Percentiles rank a stretch among this genome's conserved stretches.
Conservation (phyloP, 2,113 vertebrate genomes). For the Calyptommatus sinebrachiatus region DNA sequence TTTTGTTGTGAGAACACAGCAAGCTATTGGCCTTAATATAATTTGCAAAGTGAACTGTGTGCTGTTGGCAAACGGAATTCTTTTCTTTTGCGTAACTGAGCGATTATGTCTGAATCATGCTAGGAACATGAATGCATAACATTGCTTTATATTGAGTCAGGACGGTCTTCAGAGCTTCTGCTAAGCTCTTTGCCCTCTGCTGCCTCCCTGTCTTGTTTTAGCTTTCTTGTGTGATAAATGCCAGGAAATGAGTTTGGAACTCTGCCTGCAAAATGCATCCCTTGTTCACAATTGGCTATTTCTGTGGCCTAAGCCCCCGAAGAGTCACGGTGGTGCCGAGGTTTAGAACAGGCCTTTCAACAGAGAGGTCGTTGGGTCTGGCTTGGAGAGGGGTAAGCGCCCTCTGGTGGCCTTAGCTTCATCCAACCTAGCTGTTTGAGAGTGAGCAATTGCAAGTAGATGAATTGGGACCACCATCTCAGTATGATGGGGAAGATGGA, state of each 20-base stretch:
- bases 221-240: too few species aligned
- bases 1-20: neutral
- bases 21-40: neutral
- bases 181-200: neutral
- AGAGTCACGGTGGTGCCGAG: too few species aligned
- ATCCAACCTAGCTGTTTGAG: too few species aligned
- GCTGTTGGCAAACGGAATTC: neutral
- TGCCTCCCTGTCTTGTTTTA: too few species aligned
- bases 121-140: neutral
- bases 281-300: neutral
- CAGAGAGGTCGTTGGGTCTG: too few species aligned
- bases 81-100: neutral
- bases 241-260: neutral
- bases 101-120: neutral
- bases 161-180: neutral
- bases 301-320: too few species aligned
- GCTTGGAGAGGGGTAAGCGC: too few species aligned
- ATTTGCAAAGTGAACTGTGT: neutral
- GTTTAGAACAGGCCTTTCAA: too few species aligned
- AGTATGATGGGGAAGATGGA: too few species aligned
- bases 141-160: neutral
- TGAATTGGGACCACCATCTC: too few species aligned
- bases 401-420: too few species aligned
- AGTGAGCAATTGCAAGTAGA: too few species aligned
- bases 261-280: neutral